A percentile compares a stretch with the other conserved stretches of the same genome.
These are phyloP conservation scores for Gallinago undulata DNA, from an alignment of 2,113 vertebrate species.

Conservation along the genomic window DNA sequence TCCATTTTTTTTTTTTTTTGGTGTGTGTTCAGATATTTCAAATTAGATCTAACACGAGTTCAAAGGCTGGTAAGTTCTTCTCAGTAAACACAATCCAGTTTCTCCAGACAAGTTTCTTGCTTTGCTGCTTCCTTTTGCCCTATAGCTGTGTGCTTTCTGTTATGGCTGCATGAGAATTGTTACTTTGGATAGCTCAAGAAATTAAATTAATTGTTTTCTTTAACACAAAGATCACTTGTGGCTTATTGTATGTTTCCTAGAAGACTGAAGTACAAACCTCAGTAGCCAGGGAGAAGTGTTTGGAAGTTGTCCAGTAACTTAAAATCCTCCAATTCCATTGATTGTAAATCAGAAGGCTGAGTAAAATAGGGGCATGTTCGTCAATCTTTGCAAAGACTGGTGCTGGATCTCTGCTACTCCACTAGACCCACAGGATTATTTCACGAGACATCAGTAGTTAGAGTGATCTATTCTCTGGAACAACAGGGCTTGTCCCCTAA, in stretches of 20 bases:
- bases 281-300: fast-evolving
- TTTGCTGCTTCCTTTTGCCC: background rate
- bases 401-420: background rate
- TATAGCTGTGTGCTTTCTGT: fast-evolving
- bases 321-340: background rate
- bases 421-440: background rate
- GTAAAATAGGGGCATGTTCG: background rate
- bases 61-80: background rate
- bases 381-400: background rate
- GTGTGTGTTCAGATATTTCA: background rate
- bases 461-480: background rate
- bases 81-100: background rate
- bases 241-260: background rate
- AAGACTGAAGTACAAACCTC: background rate
- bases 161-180: background rate
- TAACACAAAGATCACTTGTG: background rate
- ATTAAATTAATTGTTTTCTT: background rate
- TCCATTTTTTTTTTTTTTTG: background rate
- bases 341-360: background rate
- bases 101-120: background rate
- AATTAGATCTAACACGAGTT: background rate
- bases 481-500: background rate
- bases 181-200: background rate
- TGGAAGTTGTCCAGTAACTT: background rate
- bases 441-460: background rate